phyloP scores from a whole-genome alignment of 1,140 invertebrate genomes.

The Proctacanthus coquilletti region DNA sequence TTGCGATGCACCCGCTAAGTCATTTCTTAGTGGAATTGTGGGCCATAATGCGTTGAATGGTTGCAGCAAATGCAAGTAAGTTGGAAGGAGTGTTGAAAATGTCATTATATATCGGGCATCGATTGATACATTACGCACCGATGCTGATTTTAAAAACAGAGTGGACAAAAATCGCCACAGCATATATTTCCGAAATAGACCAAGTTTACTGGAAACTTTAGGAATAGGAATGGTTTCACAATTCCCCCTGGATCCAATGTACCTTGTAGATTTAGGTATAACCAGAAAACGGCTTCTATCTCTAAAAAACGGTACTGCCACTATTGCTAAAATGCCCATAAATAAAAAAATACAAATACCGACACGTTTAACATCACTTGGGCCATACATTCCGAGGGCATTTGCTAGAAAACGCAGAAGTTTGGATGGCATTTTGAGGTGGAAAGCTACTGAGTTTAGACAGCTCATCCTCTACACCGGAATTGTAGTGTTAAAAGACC shows the following conservation, averaged over 20 bases:
- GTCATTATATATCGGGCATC: not conserved
- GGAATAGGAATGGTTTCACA: conserved; percentile 4
- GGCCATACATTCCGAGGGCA: conserved; percentile 17
- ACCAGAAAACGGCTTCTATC: conserved; percentile 3
- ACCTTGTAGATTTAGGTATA: conserved; percentile 5
- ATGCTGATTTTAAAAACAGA: not conserved
- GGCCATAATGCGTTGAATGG: conserved; percentile 4
- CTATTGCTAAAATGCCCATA: not conserved
- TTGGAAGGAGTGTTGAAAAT: conserved; percentile 1
- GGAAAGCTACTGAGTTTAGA: conserved; percentile 34
- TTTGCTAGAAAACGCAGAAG: conserved; percentile 28
- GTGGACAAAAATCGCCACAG: not conserved
- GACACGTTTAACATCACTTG: not conserved
- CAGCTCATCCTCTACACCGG: conserved; percentile 33
- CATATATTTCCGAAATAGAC: not conserved
- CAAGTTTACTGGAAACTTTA: not conserved
- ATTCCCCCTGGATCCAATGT: conserved; percentile 5
- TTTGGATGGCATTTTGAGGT: conserved; percentile 23
- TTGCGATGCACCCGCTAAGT: conserved; percentile 4
- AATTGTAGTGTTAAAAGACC: conserved; percentile 21
- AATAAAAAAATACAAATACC: conserved; percentile 2
- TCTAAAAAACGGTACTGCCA: not conserved
- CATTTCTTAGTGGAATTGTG: conserved; percentile 1
- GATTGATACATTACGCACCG: not conserved
- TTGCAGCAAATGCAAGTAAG: conserved; percentile 5